Evolutionary conservation across 2,888 invertebrate species (phyloP).

Genomic region (Netelia melanura): DNA sequence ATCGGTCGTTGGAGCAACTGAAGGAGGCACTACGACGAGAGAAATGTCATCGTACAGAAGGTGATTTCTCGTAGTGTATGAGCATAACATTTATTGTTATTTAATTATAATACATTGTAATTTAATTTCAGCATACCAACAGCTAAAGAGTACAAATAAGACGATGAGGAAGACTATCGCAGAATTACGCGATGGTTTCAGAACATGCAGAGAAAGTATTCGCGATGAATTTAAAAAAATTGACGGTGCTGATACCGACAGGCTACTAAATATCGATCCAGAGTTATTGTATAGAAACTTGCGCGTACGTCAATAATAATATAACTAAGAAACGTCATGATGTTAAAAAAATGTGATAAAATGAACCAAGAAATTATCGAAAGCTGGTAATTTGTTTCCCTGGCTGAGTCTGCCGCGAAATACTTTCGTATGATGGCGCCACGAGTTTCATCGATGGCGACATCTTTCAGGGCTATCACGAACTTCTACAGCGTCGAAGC

Average conservation of each 20-base stretch:
- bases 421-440: neutral
- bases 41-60: constrained; percentile 46
- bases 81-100: neutral
- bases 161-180: constrained; percentile 58
- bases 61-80: neutral
- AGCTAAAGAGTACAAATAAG: constrained; percentile 59
- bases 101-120: neutral
- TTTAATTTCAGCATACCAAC: constrained; percentile 51
- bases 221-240: constrained; percentile 59
- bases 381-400: neutral
- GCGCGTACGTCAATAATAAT: neutral
- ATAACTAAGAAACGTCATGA: neutral
- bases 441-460: neutral
- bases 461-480: neutral
- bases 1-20: constrained; percentile 48
- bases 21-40: constrained; percentile 48
- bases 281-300: constrained; percentile 30
- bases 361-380: neutral
- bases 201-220: constrained; percentile 44
- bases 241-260: constrained; percentile 52
- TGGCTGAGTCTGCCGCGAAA: neutral
- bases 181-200: constrained; percentile 52
- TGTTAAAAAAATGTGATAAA: neutral
- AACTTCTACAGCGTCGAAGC: neutral
- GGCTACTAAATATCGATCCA: constrained; percentile 61